Evolutionary conservation across 2,888 invertebrate species (phyloP).

Genomic region (Heteromyza rotundicornis): DNA sequence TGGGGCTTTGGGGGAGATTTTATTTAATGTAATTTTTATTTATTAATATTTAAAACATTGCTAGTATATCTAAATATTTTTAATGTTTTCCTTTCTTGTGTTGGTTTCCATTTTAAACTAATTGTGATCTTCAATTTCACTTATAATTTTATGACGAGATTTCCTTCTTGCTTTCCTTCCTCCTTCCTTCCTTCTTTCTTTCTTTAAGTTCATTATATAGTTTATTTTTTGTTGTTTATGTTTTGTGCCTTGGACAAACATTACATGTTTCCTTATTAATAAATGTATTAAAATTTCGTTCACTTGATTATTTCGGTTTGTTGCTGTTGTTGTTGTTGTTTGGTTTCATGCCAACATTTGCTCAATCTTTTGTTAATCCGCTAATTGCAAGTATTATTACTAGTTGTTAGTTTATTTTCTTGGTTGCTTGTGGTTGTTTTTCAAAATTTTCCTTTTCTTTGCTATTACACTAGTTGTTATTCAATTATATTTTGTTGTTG

Average conservation of each 20-base stretch:
- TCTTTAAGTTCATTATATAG: neutral
- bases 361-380: neutral
- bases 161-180: neutral
- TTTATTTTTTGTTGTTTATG: slow-evolving; percentile 13
- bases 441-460: too few relatives aligned
- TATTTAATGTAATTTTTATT: too few relatives aligned
- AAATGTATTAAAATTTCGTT: too few relatives aligned
- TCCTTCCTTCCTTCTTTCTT: neutral
- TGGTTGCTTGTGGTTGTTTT: too few relatives aligned
- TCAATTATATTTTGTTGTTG: too few relatives aligned
- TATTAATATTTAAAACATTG: slow-evolving; percentile 48
- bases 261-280: slow-evolving; percentile 21
- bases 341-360: neutral
- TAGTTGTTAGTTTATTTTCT: too few relatives aligned
- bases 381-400: too few relatives aligned
- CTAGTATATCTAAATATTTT: slow-evolving; percentile 39
- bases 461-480: too few relatives aligned
- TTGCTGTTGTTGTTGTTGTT: too few relatives aligned
- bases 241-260: slow-evolving; percentile 38
- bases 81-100: neutral
- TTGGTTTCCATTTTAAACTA: neutral
- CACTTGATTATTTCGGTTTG: too few relatives aligned
- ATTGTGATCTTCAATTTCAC: neutral
- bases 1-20: slow-evolving; percentile 5
- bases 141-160: neutral